Percentiles rank a stretch among this genome's conserved stretches.
These are phyloP conservation scores for Himalopsyche japonica DNA, from an alignment of 2,888 invertebrate genomes.

Conservation along the genomic window DNA sequence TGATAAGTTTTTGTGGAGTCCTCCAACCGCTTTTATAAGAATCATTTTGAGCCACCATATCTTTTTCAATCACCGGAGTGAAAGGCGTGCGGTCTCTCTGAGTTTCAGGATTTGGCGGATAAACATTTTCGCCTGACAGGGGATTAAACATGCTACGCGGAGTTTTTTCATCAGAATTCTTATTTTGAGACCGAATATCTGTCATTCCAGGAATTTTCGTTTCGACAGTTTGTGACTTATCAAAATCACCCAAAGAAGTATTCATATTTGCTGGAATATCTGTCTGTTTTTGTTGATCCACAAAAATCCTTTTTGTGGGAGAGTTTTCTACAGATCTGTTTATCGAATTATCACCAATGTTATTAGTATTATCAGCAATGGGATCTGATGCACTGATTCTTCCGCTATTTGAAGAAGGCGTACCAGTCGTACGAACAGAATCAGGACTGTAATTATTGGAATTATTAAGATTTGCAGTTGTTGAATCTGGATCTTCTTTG, in stretches of 20 bases:
- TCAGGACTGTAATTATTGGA: conserved; percentile 60
- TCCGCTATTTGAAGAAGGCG: conserved; percentile 50
- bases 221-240: conserved; percentile 55
- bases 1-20: conserved; percentile 49
- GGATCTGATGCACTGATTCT: conserved; percentile 52
- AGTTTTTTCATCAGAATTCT: conserved; percentile 51
- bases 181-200: conserved; percentile 52
- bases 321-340: conserved; percentile 22
- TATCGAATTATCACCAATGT: conserved; percentile 15
- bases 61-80: conserved; percentile 6
- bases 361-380: conserved; percentile 43
- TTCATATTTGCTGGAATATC: background rate
- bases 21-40: conserved; percentile 54
- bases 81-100: background rate
- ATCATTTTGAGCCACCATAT: conserved; percentile 43
- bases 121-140: conserved; percentile 42
- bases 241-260: conserved; percentile 49
- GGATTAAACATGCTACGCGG: background rate
- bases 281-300: conserved; percentile 8
- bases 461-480: conserved; percentile 62
- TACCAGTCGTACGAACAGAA: conserved; percentile 42
- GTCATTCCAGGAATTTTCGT: conserved; percentile 54
- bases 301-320: conserved; percentile 17
- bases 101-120: conserved; percentile 50
- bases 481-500: conserved; percentile 78